These are phyloP conservation scores for Nephrocerus scutellatus DNA, from an alignment of 2,888 invertebrate genomes.

Conservation along the genomic window DNA sequence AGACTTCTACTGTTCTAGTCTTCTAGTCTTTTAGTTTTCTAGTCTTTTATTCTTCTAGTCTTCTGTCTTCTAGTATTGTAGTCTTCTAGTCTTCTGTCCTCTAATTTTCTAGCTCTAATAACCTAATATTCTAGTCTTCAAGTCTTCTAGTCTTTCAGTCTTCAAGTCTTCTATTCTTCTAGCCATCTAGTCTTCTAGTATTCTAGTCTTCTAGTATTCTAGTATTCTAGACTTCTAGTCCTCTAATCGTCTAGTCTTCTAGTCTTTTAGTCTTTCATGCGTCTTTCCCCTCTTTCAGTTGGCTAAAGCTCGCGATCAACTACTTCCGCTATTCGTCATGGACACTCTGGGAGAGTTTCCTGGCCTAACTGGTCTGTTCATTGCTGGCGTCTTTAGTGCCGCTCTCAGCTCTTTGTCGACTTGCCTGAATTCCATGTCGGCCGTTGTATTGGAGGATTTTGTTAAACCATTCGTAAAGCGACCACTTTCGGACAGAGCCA, in stretches of 20 bases:
- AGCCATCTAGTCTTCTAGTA: background rate
- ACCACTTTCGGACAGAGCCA: slow-evolving; percentile 51
- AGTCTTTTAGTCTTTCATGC: too few relatives aligned
- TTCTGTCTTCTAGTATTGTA: too few relatives aligned
- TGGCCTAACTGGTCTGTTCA: slow-evolving; percentile 79
- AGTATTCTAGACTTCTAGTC: background rate
- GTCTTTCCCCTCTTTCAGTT: slow-evolving; percentile 44
- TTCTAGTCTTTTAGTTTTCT: too few relatives aligned
- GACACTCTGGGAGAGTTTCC: slow-evolving; percentile 67
- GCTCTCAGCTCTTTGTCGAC: slow-evolving; percentile 75
- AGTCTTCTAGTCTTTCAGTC: too few relatives aligned
- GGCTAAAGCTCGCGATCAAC: slow-evolving; percentile 67
- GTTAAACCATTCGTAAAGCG: slow-evolving; percentile 57
- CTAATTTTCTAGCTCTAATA: too few relatives aligned
- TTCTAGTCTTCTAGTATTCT: too few relatives aligned
- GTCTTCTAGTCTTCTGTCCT: too few relatives aligned
- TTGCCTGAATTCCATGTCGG: slow-evolving; percentile 70
- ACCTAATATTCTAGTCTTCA: background rate
- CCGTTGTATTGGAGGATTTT: slow-evolving; percentile 68
- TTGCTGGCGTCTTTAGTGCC: slow-evolving; percentile 86
- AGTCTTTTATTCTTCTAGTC: too few relatives aligned
- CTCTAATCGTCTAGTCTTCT: background rate
- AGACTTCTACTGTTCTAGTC: too few relatives aligned
- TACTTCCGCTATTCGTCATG: slow-evolving; percentile 81
- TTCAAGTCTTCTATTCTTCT: too few relatives aligned